Evolutionary conservation across 1,140 invertebrate genomes (phyloP).

Genomic region (Orchesella cincta): DNA sequence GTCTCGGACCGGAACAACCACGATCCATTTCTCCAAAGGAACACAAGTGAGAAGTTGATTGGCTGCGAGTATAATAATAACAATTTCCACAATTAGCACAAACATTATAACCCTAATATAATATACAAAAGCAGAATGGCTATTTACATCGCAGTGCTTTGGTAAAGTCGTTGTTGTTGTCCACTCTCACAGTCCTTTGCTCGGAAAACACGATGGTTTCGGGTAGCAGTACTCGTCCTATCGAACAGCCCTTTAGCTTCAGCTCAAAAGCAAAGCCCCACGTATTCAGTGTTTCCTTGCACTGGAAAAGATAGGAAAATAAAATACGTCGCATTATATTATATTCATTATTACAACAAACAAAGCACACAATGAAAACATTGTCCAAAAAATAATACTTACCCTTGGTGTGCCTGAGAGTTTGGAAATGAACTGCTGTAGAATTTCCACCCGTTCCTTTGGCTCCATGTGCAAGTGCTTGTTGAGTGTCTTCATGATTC

Average conservation of each 20-base stretch:
- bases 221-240: slow-evolving; percentile 1
- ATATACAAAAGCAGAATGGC: too few relatives aligned
- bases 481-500: slow-evolving; percentile 52
- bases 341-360: neutral
- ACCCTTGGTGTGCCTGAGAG: slow-evolving; percentile 37
- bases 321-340: neutral
- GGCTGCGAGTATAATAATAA: too few relatives aligned
- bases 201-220: slow-evolving; percentile 30
- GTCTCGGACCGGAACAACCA: slow-evolving; percentile 60
- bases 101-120: too few relatives aligned
- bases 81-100: too few relatives aligned
- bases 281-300: slow-evolving; percentile 59
- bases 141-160: slow-evolving; percentile 40
- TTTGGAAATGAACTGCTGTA: slow-evolving; percentile 49
- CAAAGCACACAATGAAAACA: neutral
- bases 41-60: slow-evolving; percentile 43
- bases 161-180: slow-evolving; percentile 44
- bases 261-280: slow-evolving; percentile 79
- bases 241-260: slow-evolving; percentile 33
- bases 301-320: neutral
- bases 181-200: neutral
- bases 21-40: slow-evolving; percentile 55
- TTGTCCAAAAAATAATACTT: neutral
- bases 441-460: slow-evolving; percentile 50
- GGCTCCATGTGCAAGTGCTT: slow-evolving; percentile 57